Evolutionary conservation across 2,113 vertebrate species (phyloP), one percentile per base, ranked within the genome.

Genomic region (Scomber colias): DNA sequence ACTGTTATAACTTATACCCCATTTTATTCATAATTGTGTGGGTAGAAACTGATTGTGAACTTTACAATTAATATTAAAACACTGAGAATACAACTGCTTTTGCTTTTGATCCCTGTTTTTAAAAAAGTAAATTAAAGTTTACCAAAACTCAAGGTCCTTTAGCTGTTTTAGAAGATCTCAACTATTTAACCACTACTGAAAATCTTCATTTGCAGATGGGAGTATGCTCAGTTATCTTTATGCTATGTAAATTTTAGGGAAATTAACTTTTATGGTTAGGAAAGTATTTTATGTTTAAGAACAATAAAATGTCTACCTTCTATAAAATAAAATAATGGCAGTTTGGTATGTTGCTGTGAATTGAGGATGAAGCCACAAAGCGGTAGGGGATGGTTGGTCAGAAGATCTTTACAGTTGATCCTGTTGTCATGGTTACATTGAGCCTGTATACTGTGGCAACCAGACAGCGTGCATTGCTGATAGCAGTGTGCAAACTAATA

Each of bases 361-460:
- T 9, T 1, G 31, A 55, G 15, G 48, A 50, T 21, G 15, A 62
- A 49, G 35, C 35, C 35, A 60, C 48, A 61, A 15, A 50, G 49
- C 53, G 21, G 27, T 13, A 55, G 11, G 45, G 66, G 16, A 19
- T 61, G 44, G 50, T 72, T 71, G 66, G 53, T 54, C 30, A 1
- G 56, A 51, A 16, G 12, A 59, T 57, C 71, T 83, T 51, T 79
- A 78, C 79, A 82, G 76, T 71, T 85, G 78, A 83, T 87, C 16
- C 24, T 60, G 86, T 92, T 93, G 88, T 87, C 90, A 92, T 91
- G 89, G 90, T 82, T 82, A 93, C 90, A 60, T 65, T 59, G 56
- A 72, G 71, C 71, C 73, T 81, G 76, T 61, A 75, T 27, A 27
- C 24, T 2, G 71, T 69, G 73, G 84, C 71, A 82, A 84, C 72